Percentiles rank a stretch among this genome's conserved stretches.
phyloP scores from a whole-genome alignment of 1,140 invertebrate genomes.

The Thaumatotibia leucotreta region DNA sequence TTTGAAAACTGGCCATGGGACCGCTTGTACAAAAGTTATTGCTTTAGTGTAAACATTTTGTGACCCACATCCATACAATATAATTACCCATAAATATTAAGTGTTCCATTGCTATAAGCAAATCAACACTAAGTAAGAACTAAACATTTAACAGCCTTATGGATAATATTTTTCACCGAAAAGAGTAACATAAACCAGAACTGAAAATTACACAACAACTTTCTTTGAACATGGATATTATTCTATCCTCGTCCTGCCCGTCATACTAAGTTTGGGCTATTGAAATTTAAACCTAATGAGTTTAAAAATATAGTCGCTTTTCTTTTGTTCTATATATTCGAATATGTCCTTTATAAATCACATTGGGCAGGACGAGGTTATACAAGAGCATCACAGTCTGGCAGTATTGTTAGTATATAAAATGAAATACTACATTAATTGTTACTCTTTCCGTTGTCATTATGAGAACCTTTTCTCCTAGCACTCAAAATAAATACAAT shows the following conservation, averaged over 20 bases:
- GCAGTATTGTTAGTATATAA: background rate
- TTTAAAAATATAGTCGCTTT: too few species aligned
- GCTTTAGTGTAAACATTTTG: background rate
- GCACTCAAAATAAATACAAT: too few species aligned
- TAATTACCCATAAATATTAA: background rate
- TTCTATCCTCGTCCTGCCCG: too few species aligned
- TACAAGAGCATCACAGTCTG: background rate
- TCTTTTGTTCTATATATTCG: too few species aligned
- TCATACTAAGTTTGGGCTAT: too few species aligned
- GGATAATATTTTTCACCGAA: background rate
- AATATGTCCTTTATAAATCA: too few species aligned
- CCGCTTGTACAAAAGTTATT: background rate
- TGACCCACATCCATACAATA: background rate
- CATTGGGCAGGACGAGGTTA: too few species aligned
- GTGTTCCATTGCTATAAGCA: background rate
- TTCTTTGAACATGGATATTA: background rate
- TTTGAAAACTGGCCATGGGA: background rate
- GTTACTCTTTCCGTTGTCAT: background rate
- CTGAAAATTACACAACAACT: background rate
- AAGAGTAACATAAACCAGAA: background rate
- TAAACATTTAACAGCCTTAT: background rate
- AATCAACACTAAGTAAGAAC: background rate
- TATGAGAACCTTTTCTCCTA: background rate
- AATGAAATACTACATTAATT: background rate
- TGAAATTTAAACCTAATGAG: too few species aligned